Conservation (phyloP, 2,113 vertebrate species). For the Martes martes region DNA sequence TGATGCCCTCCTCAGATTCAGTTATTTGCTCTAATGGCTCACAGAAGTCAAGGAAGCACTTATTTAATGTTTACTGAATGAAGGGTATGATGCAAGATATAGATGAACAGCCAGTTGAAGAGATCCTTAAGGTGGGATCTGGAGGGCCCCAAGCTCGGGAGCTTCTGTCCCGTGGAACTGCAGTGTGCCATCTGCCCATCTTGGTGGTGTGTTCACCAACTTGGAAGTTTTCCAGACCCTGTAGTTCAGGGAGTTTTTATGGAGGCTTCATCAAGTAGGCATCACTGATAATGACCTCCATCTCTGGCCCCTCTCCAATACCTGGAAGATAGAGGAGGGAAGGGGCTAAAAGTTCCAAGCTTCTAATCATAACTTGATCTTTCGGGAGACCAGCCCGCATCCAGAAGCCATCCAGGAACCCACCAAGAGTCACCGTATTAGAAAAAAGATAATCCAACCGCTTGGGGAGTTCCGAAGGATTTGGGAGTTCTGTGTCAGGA, state of each 20-base stretch:
- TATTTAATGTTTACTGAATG: not conserved
- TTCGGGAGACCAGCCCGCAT: not conserved
- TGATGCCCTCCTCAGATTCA: not conserved
- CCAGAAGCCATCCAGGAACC: not conserved
- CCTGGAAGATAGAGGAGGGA: not conserved
- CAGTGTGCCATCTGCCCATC: not conserved
- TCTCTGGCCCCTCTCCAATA: not conserved
- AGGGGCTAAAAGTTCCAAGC: not conserved
- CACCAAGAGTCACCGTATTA: not conserved
- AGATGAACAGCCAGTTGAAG: not conserved
- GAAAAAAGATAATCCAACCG: not conserved
- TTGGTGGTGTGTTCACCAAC: not conserved
- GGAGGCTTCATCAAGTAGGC: not conserved
- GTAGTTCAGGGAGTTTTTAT: not conserved
- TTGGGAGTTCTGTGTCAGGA: not conserved
- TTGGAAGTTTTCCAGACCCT: not conserved
- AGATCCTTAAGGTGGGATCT: not conserved
- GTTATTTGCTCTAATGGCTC: not conserved
- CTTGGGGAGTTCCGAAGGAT: not conserved
- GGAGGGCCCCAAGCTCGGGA: not conserved
- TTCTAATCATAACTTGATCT: not conserved
- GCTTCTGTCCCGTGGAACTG: not conserved
- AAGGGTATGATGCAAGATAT: not conserved
- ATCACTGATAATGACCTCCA: not conserved
- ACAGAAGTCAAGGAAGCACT: not conserved